Evolutionary conservation across 2,888 invertebrate genomes (phyloP), one percentile per base, ranked within the genome.

Genomic region (Adelognathus sp.): DNA sequence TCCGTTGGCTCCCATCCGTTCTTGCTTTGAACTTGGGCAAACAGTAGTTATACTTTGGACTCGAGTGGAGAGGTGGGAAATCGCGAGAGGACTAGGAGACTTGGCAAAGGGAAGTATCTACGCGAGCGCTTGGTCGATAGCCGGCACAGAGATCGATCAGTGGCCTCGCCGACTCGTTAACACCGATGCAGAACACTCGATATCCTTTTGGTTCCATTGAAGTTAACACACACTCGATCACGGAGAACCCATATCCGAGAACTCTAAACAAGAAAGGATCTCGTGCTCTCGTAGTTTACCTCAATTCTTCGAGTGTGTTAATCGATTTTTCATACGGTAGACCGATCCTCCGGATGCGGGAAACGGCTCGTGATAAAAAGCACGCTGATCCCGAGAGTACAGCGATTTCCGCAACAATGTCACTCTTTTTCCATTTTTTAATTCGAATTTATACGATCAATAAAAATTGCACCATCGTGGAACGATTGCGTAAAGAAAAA

Each of bases 11-110:
- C 21, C 36, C 31, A 9, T 1, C 16, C 11, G 31, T 36, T 29
- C 5, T n/a, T 14, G 52, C 50, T 66, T 66, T 52, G 52, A 52
- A 66, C 64, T 64, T 50, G 33, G 18, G 64, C 64, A 64, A 64
- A 50, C 64, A 50, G 33, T 66, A 52, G 64, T 66, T 52, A n/a
- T n/a, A 50, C 50, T 50, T 52, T 14, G 52, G 6, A 36, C 50
- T 50, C 9, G 36, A 66, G 24, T 14, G 36, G n/a, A n/a, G 36
- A 36, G 50, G 21, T 21, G 46, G 52, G 9, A 66, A 52, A 66
- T 36, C 24, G 16, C 5, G 11, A 24, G 33, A 39, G 24, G 24
- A 27, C 33, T 24, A 36, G 3, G 21, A 31, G 21, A 36, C 33
- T 52, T 14, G 36, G 24, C 14, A 33, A 50, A 21, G 36, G 14